Evolutionary conservation across 2,888 invertebrate species (phyloP).

Genomic region (Acleris cristana): DNA sequence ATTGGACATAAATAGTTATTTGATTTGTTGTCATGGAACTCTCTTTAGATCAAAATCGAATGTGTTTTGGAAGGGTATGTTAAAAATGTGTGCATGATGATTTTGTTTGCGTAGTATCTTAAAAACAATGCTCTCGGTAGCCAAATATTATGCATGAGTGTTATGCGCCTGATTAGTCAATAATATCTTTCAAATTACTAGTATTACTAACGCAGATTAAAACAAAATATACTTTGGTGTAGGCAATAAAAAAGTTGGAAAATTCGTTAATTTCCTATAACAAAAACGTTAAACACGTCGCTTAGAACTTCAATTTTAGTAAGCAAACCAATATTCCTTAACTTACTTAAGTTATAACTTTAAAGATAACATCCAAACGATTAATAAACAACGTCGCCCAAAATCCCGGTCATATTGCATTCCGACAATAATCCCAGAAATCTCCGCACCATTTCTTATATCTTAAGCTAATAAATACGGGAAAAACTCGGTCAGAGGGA

Average conservation of each 20-base stretch:
- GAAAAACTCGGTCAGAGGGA: slow-evolving; percentile 76
- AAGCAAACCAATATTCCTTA: background rate
- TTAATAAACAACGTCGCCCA: slow-evolving; percentile 46
- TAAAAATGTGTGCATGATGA: too few species aligned
- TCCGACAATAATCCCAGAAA: slow-evolving; percentile 65
- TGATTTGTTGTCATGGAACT: too few species aligned
- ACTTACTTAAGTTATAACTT: background rate
- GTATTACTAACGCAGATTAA: too few species aligned
- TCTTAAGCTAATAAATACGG: slow-evolving; percentile 77
- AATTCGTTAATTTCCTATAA: background rate
- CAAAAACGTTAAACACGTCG: background rate
- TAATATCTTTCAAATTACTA: too few species aligned
- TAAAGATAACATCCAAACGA: slow-evolving; percentile 27
- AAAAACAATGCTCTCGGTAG: too few species aligned
- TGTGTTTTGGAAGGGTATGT: too few species aligned
- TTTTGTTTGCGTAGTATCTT: too few species aligned
- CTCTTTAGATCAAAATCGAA: too few species aligned
- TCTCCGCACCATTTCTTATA: slow-evolving; percentile 69
- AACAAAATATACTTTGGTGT: too few species aligned
- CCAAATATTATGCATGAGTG: too few species aligned
- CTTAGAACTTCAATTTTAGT: background rate
- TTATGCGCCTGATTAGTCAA: too few species aligned
- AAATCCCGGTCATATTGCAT: slow-evolving; percentile 63
- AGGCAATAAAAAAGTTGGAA: too few species aligned
- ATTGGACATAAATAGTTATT: background rate